A percentile compares a stretch with the other conserved stretches of the same genome.
phyloP scores from a whole-genome alignment of 2,888 invertebrate genomes.

The Rhagophthalmus giganteus region DNA sequence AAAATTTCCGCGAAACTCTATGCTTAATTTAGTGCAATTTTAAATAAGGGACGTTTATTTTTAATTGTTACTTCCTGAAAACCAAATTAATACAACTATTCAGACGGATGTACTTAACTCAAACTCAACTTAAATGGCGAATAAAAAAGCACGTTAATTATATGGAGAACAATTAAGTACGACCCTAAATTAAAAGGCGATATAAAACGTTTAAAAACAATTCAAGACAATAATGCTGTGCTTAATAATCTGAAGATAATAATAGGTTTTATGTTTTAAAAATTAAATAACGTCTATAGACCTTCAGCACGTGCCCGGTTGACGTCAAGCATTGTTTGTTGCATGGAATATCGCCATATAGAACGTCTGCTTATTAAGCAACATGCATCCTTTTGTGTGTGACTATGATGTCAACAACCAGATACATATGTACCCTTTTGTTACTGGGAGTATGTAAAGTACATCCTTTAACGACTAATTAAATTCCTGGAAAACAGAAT shows the following conservation, averaged over 20 bases:
- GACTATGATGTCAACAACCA: conserved; percentile 14
- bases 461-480: conserved; percentile 11
- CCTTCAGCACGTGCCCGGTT: conserved; percentile 14
- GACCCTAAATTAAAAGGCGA: no score
- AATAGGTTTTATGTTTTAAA: neutral
- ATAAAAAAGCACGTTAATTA: no score
- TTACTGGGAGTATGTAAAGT: conserved; percentile 6
- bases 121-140: no score
- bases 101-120: conserved; percentile 11
- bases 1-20: no score
- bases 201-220: no score
- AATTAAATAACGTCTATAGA: conserved; percentile 1
- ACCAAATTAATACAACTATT: neutral
- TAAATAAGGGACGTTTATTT: conserved; percentile 1
- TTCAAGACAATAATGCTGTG: neutral
- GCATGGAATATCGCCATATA: conserved; percentile 10
- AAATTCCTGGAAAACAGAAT: conserved; percentile 4
- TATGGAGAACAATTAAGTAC: no score
- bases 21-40: conserved; percentile 3
- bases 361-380: conserved; percentile 12
- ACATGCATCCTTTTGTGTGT: conserved; percentile 9
- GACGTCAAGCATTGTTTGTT: conserved; percentile 14
- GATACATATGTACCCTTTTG: conserved; percentile 11
- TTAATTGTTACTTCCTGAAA: conserved; percentile 19
- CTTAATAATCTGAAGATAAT: conserved; percentile 1